These are phyloP conservation scores for Ammospiza nelsoni DNA, from an alignment of 2,113 vertebrate genomes.

Conservation along the genomic window DNA sequence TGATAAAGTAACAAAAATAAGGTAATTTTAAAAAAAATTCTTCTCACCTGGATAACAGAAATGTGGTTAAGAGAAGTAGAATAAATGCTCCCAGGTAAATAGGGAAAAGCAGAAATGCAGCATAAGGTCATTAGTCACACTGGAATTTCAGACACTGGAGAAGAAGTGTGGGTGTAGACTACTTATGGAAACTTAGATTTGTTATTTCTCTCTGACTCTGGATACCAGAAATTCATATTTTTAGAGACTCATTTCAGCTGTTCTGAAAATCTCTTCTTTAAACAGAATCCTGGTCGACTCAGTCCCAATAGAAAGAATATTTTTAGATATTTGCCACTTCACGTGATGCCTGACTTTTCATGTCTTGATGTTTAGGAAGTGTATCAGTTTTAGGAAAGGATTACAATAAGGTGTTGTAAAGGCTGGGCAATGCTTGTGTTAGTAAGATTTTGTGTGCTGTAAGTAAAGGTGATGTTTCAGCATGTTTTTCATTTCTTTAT, in stretches of 20 bases:
- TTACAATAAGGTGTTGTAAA: neutral
- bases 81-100: neutral
- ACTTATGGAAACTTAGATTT: neutral
- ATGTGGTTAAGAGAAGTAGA: neutral
- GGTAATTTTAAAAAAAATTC: neutral
- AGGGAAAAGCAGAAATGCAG: neutral
- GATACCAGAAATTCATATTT: neutral
- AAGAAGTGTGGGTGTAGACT: neutral
- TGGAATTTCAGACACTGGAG: neutral
- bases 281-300: neutral
- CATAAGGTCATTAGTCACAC: neutral
- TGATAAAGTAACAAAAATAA: neutral
- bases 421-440: neutral
- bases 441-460: neutral
- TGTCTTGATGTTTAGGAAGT: neutral
- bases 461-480: neutral
- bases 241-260: neutral
- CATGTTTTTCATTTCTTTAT: neutral
- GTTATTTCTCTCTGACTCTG: neutral
- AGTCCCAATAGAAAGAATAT: neutral
- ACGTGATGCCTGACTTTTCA: neutral
- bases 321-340: neutral
- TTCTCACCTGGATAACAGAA: neutral
- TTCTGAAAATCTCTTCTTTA: neutral
- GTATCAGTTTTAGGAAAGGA: neutral